phyloP scores from a whole-genome alignment of 1,140 invertebrate species.

The Procambarus virginalis region DNA sequence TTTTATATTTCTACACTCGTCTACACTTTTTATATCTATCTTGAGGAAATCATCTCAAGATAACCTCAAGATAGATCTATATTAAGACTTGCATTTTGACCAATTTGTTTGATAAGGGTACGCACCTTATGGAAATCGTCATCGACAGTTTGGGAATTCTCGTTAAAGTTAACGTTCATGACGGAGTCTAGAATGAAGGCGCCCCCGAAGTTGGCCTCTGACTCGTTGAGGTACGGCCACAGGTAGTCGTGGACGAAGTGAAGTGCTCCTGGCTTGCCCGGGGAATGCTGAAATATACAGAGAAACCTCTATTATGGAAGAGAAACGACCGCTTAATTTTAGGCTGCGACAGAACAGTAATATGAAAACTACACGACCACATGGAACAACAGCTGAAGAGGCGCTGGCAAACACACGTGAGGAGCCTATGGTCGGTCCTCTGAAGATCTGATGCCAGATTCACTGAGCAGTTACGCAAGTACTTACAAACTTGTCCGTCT shows the following conservation, averaged over 20 bases:
- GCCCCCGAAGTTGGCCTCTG: constrained; percentile 37
- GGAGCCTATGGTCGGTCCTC: no score
- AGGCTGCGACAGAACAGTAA: no score
- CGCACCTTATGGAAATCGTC: constrained; percentile 23
- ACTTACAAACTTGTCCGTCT: no score
- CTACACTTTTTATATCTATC: background rate
- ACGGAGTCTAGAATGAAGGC: constrained; percentile 56
- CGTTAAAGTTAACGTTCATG: constrained; percentile 46
- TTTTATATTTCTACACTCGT: background rate
- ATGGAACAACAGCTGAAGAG: no score
- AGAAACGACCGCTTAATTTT: no score
- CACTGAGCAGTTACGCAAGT: no score
- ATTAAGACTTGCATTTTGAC: background rate
- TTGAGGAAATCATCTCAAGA: no score
- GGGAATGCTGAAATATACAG: background rate
- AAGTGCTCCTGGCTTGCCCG: constrained; percentile 22
- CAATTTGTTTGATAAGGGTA: background rate
- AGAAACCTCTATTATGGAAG: no score
- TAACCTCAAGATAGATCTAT: background rate
- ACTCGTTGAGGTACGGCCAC: constrained; percentile 27
- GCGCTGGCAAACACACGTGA: no score
- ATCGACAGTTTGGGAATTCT: background rate
- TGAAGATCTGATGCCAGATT: no score
- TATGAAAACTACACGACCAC: no score
- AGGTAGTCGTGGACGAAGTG: constrained; percentile 42